These are phyloP conservation scores for Nyctibius grandis DNA, from an alignment of 2,797 vertebrate species.

Conservation along the genomic window DNA sequence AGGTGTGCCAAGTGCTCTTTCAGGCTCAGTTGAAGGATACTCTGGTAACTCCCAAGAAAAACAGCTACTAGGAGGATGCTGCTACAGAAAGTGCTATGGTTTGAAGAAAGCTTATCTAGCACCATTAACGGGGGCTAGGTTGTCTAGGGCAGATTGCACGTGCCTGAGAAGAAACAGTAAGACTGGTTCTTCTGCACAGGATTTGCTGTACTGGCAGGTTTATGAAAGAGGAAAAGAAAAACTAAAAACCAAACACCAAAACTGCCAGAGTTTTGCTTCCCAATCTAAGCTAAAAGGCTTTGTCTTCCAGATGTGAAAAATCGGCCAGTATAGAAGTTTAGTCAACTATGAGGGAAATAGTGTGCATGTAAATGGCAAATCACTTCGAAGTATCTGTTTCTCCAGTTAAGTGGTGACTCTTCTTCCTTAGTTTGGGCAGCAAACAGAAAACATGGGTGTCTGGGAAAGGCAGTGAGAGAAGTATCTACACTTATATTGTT, in stretches of 20 bases:
- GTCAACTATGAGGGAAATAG: background rate
- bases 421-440: background rate
- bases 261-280: background rate
- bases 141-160: background rate
- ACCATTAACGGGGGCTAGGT: background rate
- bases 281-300: background rate
- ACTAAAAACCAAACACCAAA: background rate
- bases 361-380: background rate
- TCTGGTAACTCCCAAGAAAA: background rate
- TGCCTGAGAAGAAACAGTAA: background rate
- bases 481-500: background rate
- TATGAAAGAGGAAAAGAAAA: background rate
- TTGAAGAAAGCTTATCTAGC: background rate
- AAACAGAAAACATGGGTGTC: background rate
- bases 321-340: background rate
- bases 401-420: background rate
- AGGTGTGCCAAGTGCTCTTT: background rate
- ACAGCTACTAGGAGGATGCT: background rate
- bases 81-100: background rate
- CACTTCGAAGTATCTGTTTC: background rate
- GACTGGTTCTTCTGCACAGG: background rate
- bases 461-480: background rate
- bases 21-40: background rate
- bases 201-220: background rate
- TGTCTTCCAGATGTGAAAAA: background rate